These are phyloP conservation scores for Xestia c-nigrum DNA, from an alignment of 2,888 invertebrate genomes.

Conservation along the genomic window DNA sequence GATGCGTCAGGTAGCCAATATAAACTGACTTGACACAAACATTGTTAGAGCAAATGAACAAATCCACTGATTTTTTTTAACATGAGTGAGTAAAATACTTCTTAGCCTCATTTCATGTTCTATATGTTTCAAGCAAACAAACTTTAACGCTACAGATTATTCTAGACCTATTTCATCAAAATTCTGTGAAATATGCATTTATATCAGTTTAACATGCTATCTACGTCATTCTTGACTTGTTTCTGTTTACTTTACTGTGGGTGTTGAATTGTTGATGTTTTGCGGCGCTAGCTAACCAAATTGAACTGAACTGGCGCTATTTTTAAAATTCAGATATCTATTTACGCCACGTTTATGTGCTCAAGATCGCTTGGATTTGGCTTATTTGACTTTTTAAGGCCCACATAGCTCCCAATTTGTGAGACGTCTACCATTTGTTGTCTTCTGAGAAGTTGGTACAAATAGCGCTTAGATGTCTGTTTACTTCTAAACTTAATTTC, in stretches of 20 bases:
- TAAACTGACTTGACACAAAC: neutral
- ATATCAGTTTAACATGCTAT: neutral
- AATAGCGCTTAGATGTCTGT: neutral
- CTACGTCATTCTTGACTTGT: conserved; percentile 24
- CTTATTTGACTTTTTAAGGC: conserved; percentile 22
- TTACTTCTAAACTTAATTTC: neutral
- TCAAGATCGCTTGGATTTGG: conserved; percentile 18
- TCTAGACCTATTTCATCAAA: neutral
- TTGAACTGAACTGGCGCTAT: conserved; percentile 17
- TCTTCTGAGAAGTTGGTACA: neutral
- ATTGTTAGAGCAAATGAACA: neutral
- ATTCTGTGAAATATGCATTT: conserved; percentile 9
- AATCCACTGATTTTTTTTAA: neutral
- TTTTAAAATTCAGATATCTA: conserved; percentile 16
- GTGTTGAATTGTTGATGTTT: conserved; percentile 27
- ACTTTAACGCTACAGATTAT: neutral
- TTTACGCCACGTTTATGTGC: neutral
- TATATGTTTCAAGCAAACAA: neutral
- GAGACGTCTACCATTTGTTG: neutral
- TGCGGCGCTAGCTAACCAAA: conserved; percentile 20
- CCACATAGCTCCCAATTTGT: neutral
- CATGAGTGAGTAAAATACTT: neutral
- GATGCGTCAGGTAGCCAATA: neutral
- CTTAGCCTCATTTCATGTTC: neutral
- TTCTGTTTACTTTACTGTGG: conserved; percentile 29